These are phyloP conservation scores for Numenius arquata DNA, from an alignment of 2,113 vertebrate genomes.

Conservation along the genomic window DNA sequence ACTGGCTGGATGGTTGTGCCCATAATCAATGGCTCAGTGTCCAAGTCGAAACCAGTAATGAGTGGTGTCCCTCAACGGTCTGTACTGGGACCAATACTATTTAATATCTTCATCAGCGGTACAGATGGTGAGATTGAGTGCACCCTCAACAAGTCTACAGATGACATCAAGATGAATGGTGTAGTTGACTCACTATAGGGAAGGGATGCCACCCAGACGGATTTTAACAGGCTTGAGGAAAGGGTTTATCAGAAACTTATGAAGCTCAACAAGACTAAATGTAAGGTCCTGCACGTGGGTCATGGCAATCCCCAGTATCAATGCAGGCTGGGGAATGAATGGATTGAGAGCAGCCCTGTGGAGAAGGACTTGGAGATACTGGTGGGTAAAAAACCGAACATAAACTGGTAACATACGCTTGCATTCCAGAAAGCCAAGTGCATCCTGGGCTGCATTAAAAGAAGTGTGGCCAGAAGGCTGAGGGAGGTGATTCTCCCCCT, in stretches of 20 bases:
- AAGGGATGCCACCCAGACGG: not conserved
- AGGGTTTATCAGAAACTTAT: rapidly evolving
- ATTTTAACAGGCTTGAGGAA: not conserved
- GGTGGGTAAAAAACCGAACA: not conserved
- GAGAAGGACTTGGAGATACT: not conserved
- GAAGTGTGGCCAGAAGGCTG: not conserved
- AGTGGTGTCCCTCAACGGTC: not conserved
- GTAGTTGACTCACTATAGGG: not conserved
- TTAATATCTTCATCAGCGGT: not conserved
- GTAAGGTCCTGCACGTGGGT: not conserved
- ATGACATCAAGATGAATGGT: not conserved
- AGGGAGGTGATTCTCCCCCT: not conserved
- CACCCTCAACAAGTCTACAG: not conserved
- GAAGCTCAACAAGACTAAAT: not conserved
- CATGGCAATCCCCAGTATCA: not conserved
- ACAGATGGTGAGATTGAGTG: not conserved
- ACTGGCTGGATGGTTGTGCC: rapidly evolving
- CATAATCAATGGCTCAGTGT: not conserved
- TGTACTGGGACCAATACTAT: not conserved
- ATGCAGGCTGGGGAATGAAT: not conserved
- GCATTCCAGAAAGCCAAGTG: not conserved
- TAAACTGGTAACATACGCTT: not conserved
- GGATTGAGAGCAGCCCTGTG: not conserved
- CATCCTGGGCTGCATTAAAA: not conserved
- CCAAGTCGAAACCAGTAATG: not conserved